These are phyloP conservation scores for Charadrius vociferus DNA, from an alignment of 2,113 vertebrate species.

Conservation along the genomic window DNA sequence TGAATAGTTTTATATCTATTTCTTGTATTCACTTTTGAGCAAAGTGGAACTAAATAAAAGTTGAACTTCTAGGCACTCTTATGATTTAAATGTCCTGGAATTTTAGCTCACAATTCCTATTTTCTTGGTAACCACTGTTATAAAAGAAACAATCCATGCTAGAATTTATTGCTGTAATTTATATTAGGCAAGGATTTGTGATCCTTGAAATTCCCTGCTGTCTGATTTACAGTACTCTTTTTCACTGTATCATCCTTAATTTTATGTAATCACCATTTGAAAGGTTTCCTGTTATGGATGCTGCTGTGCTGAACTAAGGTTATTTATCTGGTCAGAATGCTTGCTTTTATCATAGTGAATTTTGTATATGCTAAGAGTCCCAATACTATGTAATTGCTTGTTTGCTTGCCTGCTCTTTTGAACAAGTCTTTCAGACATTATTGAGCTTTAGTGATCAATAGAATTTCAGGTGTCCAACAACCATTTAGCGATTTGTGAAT, in stretches of 20 bases:
- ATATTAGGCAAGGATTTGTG: neutral
- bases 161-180: neutral
- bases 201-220: conserved; percentile 4
- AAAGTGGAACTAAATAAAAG: neutral
- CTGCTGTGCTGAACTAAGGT: neutral
- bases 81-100: conserved; percentile 4
- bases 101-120: neutral
- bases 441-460: conserved; percentile 1
- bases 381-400: neutral
- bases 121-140: conserved; percentile 5
- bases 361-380: neutral
- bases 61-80: neutral
- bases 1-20: neutral
- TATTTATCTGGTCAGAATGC: neutral
- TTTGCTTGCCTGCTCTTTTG: neutral
- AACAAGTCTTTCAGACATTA: neutral
- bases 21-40: neutral
- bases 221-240: conserved; percentile 23
- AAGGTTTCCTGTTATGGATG: conserved; percentile 8
- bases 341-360: neutral
- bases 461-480: conserved; percentile 19
- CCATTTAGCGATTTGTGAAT: neutral
- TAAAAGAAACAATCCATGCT: neutral
- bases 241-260: conserved; percentile 4
- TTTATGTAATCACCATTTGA: neutral